Evolutionary conservation across 2,888 invertebrate genomes (phyloP).

Genomic region (Drosophila barbarae): DNA sequence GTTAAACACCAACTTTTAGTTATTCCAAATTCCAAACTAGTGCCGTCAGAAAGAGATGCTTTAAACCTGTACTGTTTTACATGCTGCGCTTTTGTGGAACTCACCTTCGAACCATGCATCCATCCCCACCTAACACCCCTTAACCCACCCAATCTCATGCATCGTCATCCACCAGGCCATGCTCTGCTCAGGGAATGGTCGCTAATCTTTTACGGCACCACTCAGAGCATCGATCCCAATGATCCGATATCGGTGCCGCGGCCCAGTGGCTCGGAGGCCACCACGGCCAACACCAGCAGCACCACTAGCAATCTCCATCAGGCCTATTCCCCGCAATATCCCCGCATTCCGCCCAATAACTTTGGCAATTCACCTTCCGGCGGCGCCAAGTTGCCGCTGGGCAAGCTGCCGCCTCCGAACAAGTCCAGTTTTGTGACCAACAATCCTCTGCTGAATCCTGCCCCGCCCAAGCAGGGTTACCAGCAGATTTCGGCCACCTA

Average conservation of each 20-base stretch:
- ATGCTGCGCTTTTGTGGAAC: constrained; percentile 71
- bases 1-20: background rate
- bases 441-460: constrained; percentile 60
- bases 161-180: constrained; percentile 83
- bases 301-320: constrained; percentile 77
- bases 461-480: constrained; percentile 68
- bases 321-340: constrained; percentile 78
- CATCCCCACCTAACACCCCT: constrained; percentile 15
- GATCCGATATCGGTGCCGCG: constrained; percentile 82
- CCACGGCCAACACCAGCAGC: constrained; percentile 74
- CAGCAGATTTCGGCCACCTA: constrained; percentile 77
- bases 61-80: constrained; percentile 51
- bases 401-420: constrained; percentile 62
- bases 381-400: constrained; percentile 57
- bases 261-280: constrained; percentile 69
- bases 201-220: constrained; percentile 94
- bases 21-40: background rate
- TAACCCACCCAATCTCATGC: constrained; percentile 18
- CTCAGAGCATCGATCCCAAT: constrained; percentile 82
- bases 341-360: constrained; percentile 76
- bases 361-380: constrained; percentile 61
- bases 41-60: constrained; percentile 24
- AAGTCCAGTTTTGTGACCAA: constrained; percentile 68
- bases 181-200: constrained; percentile 96
- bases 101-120: constrained; percentile 8